Evolutionary conservation across 2,888 invertebrate genomes (phyloP).

Genomic region (Napeogenes sylphis): DNA sequence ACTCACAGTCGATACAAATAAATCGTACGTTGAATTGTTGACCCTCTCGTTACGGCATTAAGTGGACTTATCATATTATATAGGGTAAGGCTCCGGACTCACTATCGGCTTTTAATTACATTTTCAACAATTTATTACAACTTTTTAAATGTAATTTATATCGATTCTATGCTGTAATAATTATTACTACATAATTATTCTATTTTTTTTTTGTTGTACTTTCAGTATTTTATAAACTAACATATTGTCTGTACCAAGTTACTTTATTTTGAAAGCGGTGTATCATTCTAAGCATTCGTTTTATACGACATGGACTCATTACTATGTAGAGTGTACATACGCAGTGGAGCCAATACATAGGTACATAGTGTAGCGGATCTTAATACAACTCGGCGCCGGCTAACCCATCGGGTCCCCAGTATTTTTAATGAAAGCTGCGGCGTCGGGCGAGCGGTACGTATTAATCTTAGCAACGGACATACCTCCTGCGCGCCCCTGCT

Average conservation of each 20-base stretch:
- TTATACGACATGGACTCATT: neutral
- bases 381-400: slow-evolving; percentile 41
- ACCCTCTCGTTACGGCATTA: slow-evolving; percentile 26
- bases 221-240: too few species aligned
- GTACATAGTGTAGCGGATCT: slow-evolving; percentile 31
- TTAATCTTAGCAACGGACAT: slow-evolving; percentile 70
- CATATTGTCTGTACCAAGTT: too few species aligned
- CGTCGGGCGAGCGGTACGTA: slow-evolving; percentile 69
- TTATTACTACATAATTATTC: too few species aligned
- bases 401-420: slow-evolving; percentile 58
- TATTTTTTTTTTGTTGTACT: too few species aligned
- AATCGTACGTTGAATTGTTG: slow-evolving; percentile 29
- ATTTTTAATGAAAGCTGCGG: slow-evolving; percentile 73
- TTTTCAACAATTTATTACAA: slow-evolving; percentile 2
- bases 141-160: too few species aligned
- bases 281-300: neutral
- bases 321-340: neutral
- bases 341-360: slow-evolving; percentile 10
- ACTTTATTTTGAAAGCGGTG: too few species aligned
- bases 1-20: slow-evolving; percentile 25
- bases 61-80: slow-evolving; percentile 23
- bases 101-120: slow-evolving; percentile 18
- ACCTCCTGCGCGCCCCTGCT: slow-evolving; percentile 58
- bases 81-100: slow-evolving; percentile 19
- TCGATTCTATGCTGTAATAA: too few species aligned